These are phyloP conservation scores for Probaryconus sp. DNA, from an alignment of 1,140 invertebrate species.

Conservation along the genomic window DNA sequence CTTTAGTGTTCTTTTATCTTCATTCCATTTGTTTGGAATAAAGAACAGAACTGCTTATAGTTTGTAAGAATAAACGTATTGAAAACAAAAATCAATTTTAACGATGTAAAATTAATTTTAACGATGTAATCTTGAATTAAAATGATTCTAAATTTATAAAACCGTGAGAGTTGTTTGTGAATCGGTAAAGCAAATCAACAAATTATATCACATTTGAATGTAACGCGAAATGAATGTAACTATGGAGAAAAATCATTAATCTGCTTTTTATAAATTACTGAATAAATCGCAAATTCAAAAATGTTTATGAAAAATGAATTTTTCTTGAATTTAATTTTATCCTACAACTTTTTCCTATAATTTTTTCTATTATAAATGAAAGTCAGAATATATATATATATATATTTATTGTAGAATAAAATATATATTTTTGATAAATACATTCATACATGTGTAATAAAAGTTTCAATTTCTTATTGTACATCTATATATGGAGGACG, in stretches of 20 bases:
- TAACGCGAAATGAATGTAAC: conserved; percentile 25
- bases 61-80: too few species aligned
- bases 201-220: conserved; percentile 2
- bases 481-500: conserved; percentile 58
- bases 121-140: too few species aligned
- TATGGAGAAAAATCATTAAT: conserved; percentile 26
- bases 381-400: neutral
- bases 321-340: neutral
- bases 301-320: conserved; percentile 37
- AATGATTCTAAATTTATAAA: too few species aligned
- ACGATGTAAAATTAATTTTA: too few species aligned
- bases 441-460: conserved; percentile 47
- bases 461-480: conserved; percentile 40
- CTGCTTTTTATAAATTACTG: conserved; percentile 42
- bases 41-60: too few species aligned
- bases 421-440: conserved; percentile 57
- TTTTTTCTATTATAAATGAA: too few species aligned
- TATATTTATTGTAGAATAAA: conserved; percentile 51
- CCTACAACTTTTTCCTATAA: too few species aligned
- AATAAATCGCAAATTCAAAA: conserved; percentile 37
- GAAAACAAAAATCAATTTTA: too few species aligned
- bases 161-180: too few species aligned
- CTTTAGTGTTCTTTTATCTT: too few species aligned
- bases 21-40: too few species aligned
- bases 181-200: neutral